Base-by-base conservation (phyloP, 2,797 vertebrate species). In the Kryptolebias ocellatus region DNA sequence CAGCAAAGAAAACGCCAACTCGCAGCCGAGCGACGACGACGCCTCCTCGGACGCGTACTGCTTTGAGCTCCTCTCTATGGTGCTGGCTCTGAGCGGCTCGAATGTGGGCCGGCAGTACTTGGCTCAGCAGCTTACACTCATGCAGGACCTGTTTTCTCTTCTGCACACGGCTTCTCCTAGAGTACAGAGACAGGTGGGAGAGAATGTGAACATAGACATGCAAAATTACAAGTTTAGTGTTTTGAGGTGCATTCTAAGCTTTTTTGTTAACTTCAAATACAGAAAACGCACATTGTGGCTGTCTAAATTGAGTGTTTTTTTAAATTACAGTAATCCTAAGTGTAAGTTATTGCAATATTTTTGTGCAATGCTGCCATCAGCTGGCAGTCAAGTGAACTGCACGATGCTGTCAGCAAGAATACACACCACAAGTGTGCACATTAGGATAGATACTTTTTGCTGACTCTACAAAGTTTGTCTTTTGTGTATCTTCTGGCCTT, bases 1-100 rank as follows among this genome's bases (percentile, higher is more conserved):
- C 71, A 99, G 98, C 93, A 99, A 98, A 60, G 98, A 99, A 89
- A 99, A 99, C 0, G 98, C 98, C 63, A 99, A 99, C 89, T 99
- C 98, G 0, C 98, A 99, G 90, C 98, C 98, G 45, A 99, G 80
- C 0, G 98, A 99, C 1, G 98, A 99, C 37, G 98, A 99, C 0
- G 97, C 97, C 1, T 94, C 98, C 39, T 99, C 97, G 0, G 98
- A 99, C 0, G 98, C 98, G 2, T 99, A 99, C 76, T 99, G 98
- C 90, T 99, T 99, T 61, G 98, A 99, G 90, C 93, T 99, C 59
- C 93, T 99, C 34, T 99, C 98, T 24, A 99, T 99, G 98, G 98
- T 99, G 0, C 90, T 99, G 79, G 98, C 98, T 0, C 53, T 99
- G 79, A 99, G 98, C 1, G 98, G 98, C 54, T 99, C 98, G 64